Evolutionary conservation across 2,113 vertebrate species (phyloP).

Genomic region (Eidolon helvum): DNA sequence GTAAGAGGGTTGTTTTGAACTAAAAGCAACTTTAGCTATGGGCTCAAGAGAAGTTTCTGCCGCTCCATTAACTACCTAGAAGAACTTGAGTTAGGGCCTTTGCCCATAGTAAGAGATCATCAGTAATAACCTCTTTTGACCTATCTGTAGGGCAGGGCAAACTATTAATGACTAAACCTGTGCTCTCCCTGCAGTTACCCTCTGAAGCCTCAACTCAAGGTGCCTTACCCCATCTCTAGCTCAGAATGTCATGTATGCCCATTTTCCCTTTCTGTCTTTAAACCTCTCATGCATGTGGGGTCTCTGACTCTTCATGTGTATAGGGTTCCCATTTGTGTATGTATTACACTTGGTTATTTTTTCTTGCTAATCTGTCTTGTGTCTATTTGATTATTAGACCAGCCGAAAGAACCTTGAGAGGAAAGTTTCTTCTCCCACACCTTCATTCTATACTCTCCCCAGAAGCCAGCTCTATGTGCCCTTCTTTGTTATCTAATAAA

Average conservation of each 20-base stretch:
- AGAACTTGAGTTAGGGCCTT: not conserved
- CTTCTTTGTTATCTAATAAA: not conserved
- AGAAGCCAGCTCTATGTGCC: not conserved
- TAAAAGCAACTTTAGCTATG: not conserved
- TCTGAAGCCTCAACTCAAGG: not conserved
- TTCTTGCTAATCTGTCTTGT: not conserved
- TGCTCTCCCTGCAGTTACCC: not conserved
- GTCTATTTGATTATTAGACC: not conserved
- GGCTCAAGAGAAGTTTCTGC: not conserved
- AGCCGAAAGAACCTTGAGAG: not conserved
- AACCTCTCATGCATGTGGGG: not conserved
- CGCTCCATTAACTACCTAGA: not conserved
- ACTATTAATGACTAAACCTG: not conserved
- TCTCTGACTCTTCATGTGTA: too few species aligned
- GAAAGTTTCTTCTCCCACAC: not conserved
- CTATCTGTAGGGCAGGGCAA: not conserved
- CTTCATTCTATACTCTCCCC: not conserved
- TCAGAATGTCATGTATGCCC: not conserved
- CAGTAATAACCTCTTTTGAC: not conserved
- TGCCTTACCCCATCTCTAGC: not conserved
- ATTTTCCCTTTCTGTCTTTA: not conserved
- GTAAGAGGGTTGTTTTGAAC: not conserved
- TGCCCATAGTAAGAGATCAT: not conserved
- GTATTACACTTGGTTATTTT: not conserved
- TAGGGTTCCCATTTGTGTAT: not conserved